phyloP scores from a whole-genome alignment of 2,888 invertebrate species.

The Eristalinus sepulchralis region DNA sequence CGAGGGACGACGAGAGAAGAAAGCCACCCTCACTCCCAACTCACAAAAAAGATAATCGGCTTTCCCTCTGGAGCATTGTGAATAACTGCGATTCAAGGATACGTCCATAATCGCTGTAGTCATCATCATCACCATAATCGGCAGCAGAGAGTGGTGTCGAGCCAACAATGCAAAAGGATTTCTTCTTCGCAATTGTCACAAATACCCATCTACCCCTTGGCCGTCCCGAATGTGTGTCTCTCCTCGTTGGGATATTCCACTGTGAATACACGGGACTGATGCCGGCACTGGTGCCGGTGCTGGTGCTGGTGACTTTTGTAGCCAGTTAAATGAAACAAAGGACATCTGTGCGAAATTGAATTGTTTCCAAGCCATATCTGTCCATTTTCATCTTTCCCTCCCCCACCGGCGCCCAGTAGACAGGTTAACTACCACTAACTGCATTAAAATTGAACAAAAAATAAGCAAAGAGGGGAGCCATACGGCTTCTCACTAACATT shows the following conservation, averaged over 20 bases:
- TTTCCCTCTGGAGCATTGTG: slow-evolving; percentile 51
- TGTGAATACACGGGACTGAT: background rate
- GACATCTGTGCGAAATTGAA: slow-evolving; percentile 71
- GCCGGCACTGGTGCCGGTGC: too few relatives aligned
- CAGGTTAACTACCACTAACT: slow-evolving; percentile 71
- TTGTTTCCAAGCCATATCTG: slow-evolving; percentile 67
- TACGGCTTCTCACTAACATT: slow-evolving; percentile 53
- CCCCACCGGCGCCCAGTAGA: background rate
- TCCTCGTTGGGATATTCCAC: slow-evolving; percentile 28
- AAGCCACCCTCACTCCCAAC: background rate
- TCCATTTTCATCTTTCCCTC: slow-evolving; percentile 51
- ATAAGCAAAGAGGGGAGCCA: slow-evolving; percentile 3
- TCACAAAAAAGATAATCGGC: slow-evolving; percentile 59
- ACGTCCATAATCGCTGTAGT: slow-evolving; percentile 66
- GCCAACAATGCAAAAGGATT: slow-evolving; percentile 29
- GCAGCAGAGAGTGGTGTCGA: slow-evolving; percentile 39
- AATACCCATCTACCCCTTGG: slow-evolving; percentile 5
- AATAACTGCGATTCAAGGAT: slow-evolving; percentile 56
- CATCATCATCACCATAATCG: slow-evolving; percentile 71
- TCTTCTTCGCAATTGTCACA: slow-evolving; percentile 42
- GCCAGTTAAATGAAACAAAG: slow-evolving; percentile 67
- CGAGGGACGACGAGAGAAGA: slow-evolving; percentile 11
- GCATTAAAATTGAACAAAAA: slow-evolving; percentile 62
- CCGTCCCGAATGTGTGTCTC: background rate
- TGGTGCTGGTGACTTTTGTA: slow-evolving; percentile 33